Conservation (phyloP, 2,113 vertebrate species). For the Sus scrofa region DNA sequence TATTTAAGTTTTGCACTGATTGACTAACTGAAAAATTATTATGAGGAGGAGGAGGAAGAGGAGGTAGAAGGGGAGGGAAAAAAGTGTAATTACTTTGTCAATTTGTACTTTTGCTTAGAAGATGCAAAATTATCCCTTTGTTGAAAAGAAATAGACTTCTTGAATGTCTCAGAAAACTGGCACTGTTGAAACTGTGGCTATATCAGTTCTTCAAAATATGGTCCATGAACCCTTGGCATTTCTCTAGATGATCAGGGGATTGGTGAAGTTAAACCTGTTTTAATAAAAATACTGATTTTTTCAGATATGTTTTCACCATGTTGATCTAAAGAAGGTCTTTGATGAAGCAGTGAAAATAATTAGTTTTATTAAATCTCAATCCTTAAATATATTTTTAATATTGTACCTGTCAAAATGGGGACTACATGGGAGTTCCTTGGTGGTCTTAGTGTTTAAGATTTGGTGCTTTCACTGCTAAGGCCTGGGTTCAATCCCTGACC, state of each 20-base stretch:
- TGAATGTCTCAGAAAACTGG: neutral
- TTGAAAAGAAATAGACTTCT: neutral
- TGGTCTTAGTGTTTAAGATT: no score
- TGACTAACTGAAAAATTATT: neutral
- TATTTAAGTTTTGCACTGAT: neutral
- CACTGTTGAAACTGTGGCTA: rapidly evolving
- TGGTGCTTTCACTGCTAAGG: no score
- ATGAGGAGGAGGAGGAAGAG: neutral
- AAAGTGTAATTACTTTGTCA: neutral
- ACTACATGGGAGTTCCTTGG: neutral
- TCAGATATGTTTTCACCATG: neutral
- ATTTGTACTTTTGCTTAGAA: neutral
- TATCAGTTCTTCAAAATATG: neutral
- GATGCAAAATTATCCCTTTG: neutral
- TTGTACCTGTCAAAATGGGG: neutral
- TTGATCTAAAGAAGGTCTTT: neutral
- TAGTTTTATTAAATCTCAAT: neutral
- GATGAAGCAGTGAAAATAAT: neutral
- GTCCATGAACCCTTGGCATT: neutral
- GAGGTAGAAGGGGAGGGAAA: neutral
- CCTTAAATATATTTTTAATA: neutral
- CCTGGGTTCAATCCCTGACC: no score
- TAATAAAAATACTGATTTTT: neutral
- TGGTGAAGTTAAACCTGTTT: neutral
- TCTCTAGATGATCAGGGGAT: neutral